Percentiles rank a stretch among this genome's conserved stretches.
These are phyloP conservation scores for Eulacestoma nigropectus DNA, from an alignment of 2,113 vertebrate genomes.

Conservation along the genomic window DNA sequence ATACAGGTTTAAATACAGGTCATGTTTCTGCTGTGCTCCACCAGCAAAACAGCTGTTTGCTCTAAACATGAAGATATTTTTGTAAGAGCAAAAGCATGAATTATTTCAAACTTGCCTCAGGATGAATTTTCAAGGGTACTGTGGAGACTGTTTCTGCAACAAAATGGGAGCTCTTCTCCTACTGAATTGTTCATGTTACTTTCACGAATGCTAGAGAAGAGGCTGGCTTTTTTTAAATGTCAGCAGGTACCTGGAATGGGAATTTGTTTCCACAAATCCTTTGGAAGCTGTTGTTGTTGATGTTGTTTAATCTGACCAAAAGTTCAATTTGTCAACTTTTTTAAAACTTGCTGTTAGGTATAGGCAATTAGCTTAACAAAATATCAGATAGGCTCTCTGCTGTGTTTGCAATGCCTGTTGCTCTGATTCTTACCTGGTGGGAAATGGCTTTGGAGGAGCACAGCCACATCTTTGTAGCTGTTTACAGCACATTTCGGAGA, in stretches of 20 bases:
- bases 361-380: constrained; percentile 13
- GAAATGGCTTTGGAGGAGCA: constrained; percentile 28
- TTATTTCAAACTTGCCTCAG: constrained; percentile 48
- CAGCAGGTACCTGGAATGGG: neutral
- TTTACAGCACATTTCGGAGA: constrained; percentile 51
- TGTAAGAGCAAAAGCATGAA: constrained; percentile 33
- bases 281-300: neutral
- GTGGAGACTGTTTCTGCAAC: constrained; percentile 1
- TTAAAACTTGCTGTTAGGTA: neutral
- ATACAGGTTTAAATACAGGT: neutral
- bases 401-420: neutral
- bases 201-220: neutral
- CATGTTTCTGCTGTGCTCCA: neutral
- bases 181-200: neutral
- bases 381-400: constrained; percentile 20
- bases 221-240: neutral
- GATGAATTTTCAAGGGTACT: constrained; percentile 51
- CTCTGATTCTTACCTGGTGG: constrained; percentile 36
- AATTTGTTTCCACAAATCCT: neutral
- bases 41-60: constrained; percentile 15
- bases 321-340: constrained; percentile 18
- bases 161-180: neutral
- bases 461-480: neutral
- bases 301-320: neutral
- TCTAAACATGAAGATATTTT: constrained; percentile 34